phyloP scores from a whole-genome alignment of 2,113 vertebrate genomes.

The Capreolus pygargus region DNA sequence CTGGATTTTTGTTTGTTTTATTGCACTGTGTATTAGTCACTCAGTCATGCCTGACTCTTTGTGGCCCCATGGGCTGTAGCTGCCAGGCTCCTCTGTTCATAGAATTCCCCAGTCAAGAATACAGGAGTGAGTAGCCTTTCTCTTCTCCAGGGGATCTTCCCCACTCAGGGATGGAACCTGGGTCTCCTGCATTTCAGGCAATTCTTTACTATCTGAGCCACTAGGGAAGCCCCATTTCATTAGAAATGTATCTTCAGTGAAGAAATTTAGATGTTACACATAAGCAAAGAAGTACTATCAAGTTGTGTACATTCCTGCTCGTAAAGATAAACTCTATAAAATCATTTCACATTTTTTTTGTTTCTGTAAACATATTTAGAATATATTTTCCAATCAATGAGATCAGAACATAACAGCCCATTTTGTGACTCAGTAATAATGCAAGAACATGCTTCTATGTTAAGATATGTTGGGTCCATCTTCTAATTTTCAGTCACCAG shows the following conservation, averaged over 20 bases:
- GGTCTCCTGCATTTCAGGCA: not conserved
- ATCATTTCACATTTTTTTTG: not conserved
- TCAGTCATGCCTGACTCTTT: not conserved
- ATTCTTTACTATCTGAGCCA: not conserved
- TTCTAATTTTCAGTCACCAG: not conserved
- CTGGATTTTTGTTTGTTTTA: not conserved
- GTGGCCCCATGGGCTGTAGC: not conserved
- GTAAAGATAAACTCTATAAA: not conserved
- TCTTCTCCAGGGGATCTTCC: not conserved
- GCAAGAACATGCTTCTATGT: not conserved
- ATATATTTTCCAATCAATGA: not conserved
- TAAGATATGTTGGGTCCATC: not conserved
- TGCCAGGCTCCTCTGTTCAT: not conserved
- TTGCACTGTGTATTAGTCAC: not conserved
- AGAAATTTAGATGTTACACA: not conserved
- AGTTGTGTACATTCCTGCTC: not conserved
- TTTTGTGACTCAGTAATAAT: not conserved
- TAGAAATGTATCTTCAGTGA: not conserved
- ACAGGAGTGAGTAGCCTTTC: not conserved
- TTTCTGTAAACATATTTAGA: constrained; percentile 23
- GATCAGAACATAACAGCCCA: not conserved
- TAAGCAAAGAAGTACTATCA: not conserved
- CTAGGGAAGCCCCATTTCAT: not conserved
- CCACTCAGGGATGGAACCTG: not conserved
- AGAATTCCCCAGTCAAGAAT: not conserved